Conservation (phyloP, 2,797 vertebrate species). For the Avahi laniger region DNA sequence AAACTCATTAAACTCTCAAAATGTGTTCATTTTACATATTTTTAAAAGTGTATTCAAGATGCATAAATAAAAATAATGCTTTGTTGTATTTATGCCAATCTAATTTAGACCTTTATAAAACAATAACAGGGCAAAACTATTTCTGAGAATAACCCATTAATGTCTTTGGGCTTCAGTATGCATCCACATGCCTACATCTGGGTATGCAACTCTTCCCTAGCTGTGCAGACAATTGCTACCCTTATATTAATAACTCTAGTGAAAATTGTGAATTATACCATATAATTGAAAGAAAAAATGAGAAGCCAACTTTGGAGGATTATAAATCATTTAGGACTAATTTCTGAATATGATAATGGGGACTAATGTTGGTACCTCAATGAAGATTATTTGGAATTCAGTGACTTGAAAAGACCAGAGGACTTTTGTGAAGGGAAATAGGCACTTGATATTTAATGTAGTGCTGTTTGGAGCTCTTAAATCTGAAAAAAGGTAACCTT, state of each 20-base stretch:
- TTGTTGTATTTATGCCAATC: slow-evolving; percentile 12
- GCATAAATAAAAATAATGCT: slow-evolving; percentile 60
- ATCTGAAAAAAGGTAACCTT: not conserved
- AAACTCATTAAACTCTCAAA: slow-evolving; percentile 66
- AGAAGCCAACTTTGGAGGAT: not conserved
- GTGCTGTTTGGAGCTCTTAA: not conserved
- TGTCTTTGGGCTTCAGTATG: not conserved
- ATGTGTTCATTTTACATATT: slow-evolving; percentile 56
- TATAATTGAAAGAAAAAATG: not conserved
- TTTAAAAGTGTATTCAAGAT: slow-evolving; percentile 43
- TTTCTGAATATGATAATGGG: not conserved
- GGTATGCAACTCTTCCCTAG: not conserved
- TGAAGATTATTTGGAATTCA: not conserved
- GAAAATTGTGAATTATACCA: not conserved
- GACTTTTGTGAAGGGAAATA: not conserved
- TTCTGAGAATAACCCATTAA: not conserved
- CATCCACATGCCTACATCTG: not conserved
- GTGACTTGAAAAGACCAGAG: not conserved
- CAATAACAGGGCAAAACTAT: not conserved
- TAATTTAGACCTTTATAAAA: slow-evolving; percentile 55
- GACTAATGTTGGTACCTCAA: not conserved
- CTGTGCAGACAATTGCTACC: not conserved
- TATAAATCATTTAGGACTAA: not conserved
- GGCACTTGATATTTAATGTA: not conserved
- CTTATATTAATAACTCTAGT: not conserved